Conservation (phyloP, 1,140 invertebrate species). For the Gonioctena quinquepunctata region DNA sequence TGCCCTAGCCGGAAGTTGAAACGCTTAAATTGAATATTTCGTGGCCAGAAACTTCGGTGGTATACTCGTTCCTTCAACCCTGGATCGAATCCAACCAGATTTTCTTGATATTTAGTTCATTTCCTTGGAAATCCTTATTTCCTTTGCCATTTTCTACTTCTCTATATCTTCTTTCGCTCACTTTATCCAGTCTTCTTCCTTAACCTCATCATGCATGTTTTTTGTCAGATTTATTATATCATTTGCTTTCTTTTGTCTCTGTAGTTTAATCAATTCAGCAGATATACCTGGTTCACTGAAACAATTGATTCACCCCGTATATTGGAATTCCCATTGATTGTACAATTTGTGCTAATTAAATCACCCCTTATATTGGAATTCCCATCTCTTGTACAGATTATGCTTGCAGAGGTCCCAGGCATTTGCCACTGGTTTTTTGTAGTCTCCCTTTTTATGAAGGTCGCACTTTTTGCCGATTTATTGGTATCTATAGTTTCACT, state of each 20-base stretch:
- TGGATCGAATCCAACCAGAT: background rate
- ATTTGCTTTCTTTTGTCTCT: background rate
- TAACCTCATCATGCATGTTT: background rate
- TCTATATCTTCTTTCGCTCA: background rate
- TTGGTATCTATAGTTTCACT: background rate
- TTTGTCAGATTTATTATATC: background rate
- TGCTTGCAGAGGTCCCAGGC: background rate
- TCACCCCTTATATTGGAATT: background rate
- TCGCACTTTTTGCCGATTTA: background rate
- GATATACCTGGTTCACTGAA: background rate
- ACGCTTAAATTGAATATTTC: background rate
- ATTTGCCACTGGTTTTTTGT: background rate
- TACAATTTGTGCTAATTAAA: background rate
- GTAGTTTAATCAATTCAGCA: background rate
- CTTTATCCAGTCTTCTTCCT: background rate
- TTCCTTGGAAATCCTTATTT: background rate
- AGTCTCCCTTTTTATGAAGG: background rate
- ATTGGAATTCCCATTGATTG: background rate
- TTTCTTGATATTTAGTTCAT: background rate
- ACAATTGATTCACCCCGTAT: background rate
- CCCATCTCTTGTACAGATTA: too few species aligned
- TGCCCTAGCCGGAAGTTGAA: background rate
- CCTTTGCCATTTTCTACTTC: background rate
- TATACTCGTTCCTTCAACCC: background rate
- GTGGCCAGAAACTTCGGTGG: background rate